Evolutionary conservation across 2,888 invertebrate genomes (phyloP).

Genomic region (Troglohyphantes excavatus): DNA sequence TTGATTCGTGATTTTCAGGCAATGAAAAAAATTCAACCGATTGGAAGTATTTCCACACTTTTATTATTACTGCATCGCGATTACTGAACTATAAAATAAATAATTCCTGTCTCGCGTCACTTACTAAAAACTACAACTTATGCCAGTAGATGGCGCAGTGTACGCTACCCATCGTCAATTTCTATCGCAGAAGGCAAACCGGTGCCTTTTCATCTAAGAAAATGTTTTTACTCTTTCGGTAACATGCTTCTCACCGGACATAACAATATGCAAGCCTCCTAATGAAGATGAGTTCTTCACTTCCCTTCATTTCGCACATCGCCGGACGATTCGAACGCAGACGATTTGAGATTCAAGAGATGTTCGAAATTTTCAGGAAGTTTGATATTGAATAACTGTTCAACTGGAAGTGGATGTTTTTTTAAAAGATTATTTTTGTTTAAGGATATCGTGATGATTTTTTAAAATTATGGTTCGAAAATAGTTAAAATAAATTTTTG

Average conservation of each 20-base stretch:
- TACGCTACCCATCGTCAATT: not conserved
- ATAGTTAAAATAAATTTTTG: not conserved
- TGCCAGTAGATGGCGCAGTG: slow-evolving; percentile 55
- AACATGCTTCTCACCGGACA: slow-evolving; percentile 57
- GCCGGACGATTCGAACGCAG: not conserved
- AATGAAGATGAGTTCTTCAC: slow-evolving; percentile 13
- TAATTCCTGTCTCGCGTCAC: too few species aligned
- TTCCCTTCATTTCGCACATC: not conserved
- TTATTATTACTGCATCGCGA: too few species aligned
- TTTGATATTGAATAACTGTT: not conserved
- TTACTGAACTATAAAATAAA: too few species aligned
- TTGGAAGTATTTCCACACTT: too few species aligned
- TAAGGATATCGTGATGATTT: not conserved
- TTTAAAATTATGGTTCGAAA: not conserved
- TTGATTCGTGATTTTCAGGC: too few species aligned
- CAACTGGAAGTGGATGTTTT: too few species aligned
- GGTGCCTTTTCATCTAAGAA: slow-evolving; percentile 36
- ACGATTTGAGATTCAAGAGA: not conserved
- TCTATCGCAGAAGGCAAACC: slow-evolving; percentile 40
- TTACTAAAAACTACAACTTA: too few species aligned
- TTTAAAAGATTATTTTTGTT: not conserved
- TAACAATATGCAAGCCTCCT: slow-evolving; percentile 30
- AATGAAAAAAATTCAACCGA: too few species aligned
- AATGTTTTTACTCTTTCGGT: slow-evolving; percentile 36
- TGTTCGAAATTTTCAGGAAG: not conserved